phyloP scores from a whole-genome alignment of 2,888 invertebrate species.

The Strigamia transsilvanica region DNA sequence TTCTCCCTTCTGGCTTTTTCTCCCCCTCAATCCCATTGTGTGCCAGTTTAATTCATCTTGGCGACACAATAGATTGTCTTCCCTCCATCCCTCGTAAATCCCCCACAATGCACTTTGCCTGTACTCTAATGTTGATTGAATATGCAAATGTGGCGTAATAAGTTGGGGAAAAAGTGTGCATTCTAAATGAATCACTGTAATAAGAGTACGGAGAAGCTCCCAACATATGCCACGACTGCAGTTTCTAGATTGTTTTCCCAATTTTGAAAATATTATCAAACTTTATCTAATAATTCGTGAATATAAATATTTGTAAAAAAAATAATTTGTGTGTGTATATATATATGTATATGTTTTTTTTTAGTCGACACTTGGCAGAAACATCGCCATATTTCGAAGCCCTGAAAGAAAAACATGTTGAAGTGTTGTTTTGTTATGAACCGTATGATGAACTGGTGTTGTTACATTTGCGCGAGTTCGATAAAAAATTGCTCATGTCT shows the following conservation, averaged over 20 bases:
- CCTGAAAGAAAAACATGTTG: constrained; percentile 83
- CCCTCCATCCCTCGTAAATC: constrained; percentile 12
- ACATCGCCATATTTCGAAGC: constrained; percentile 95
- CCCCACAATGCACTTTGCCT: constrained; percentile 31
- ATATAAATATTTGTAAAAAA: not conserved
- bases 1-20: not conserved
- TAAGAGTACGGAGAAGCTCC: not conserved
- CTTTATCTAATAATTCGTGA: not conserved
- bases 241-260: not conserved
- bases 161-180: constrained; percentile 17
- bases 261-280: not conserved
- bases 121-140: constrained; percentile 28
- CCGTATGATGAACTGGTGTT: constrained; percentile 96
- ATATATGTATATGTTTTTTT: not conserved
- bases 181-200: constrained; percentile 14
- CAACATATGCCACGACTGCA: not conserved
- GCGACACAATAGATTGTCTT: constrained; percentile 16
- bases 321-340: too few species aligned
- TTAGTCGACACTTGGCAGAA: constrained; percentile 88
- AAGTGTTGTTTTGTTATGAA: constrained; percentile 95
- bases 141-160: constrained; percentile 32
- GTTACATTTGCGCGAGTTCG: constrained; percentile 85
- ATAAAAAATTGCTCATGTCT: constrained; percentile 78
- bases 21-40: constrained; percentile 20
- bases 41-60: constrained; percentile 15